These are phyloP conservation scores for Nansenia antarctica DNA, from an alignment of 2,113 vertebrate species.

Conservation along the genomic window DNA sequence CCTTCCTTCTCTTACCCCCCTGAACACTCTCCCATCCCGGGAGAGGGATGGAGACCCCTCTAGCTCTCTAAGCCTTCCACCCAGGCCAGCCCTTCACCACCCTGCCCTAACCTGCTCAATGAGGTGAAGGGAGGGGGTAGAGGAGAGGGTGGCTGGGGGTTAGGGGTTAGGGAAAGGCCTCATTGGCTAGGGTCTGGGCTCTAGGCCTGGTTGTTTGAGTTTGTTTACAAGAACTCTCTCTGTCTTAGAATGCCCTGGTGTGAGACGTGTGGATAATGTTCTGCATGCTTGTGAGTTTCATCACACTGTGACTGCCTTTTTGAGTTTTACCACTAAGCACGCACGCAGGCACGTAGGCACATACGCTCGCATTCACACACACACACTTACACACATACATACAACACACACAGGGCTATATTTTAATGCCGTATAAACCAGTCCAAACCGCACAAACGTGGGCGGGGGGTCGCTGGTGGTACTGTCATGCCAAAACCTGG, in stretches of 20 bases:
- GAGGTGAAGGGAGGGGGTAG: not conserved
- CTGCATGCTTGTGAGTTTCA: constrained; percentile 79
- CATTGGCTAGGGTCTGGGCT: constrained; percentile 2
- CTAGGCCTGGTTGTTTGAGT: constrained; percentile 24
- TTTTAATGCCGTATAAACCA: no score
- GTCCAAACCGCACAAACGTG: no score
- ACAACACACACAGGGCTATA: no score
- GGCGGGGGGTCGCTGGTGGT: no score
- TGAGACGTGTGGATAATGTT: constrained; percentile 71
- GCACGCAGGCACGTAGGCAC: no score
- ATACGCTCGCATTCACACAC: constrained; percentile 9
- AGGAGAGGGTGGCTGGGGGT: not conserved
- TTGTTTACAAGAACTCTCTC: constrained; percentile 68
- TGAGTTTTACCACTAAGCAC: constrained; percentile 33
- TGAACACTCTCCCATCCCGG: not conserved
- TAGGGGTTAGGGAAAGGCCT: constrained; percentile 2
- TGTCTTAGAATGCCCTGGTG: constrained; percentile 67
- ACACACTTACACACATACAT: constrained; percentile 6
- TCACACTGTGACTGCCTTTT: constrained; percentile 70
- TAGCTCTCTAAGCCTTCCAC: constrained; percentile 15
- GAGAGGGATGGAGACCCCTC: constrained; percentile 9
- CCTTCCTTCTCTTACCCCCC: constrained; percentile 16
- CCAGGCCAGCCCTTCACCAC: constrained; percentile 1
- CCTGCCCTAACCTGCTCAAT: not conserved
- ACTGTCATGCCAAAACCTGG: no score